A percentile compares a stretch with the other conserved stretches of the same genome.
These are phyloP conservation scores for Agrochola lota DNA, from an alignment of 2,888 invertebrate genomes.

Conservation along the genomic window DNA sequence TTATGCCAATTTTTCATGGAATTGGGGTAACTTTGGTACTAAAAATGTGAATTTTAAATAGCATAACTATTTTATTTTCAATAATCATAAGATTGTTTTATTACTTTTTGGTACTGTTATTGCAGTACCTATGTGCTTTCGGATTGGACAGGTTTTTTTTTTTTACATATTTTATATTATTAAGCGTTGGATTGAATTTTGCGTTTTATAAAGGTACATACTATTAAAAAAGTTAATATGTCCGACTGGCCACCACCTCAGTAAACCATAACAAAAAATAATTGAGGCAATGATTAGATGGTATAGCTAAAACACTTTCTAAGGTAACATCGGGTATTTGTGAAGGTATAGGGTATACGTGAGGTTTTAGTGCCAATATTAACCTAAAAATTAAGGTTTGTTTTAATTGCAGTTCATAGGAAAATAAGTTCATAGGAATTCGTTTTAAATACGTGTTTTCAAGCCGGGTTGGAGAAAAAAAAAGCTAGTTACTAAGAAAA, in stretches of 20 bases:
- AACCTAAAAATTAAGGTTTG: conserved; percentile 19
- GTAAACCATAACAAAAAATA: neutral
- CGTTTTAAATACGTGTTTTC: conserved; percentile 12
- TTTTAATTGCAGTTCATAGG: neutral
- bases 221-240: neutral
- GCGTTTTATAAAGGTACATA: no score
- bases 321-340: conserved; percentile 22
- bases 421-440: neutral
- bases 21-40: no score
- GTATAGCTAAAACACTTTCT: conserved; percentile 31
- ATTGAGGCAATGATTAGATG: neutral
- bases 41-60: no score
- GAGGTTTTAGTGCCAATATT: conserved; percentile 19
- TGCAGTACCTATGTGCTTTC: no score
- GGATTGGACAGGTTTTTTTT: no score
- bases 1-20: no score
- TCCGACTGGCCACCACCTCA: no score
- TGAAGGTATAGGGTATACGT: conserved; percentile 1
- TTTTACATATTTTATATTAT: no score
- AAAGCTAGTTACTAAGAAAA: neutral
- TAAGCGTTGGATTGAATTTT: no score
- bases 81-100: no score
- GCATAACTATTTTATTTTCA: no score
- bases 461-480: neutral
- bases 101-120: no score